phyloP scores from a whole-genome alignment of 1,140 invertebrate genomes.

The Sinella curviseta region DNA sequence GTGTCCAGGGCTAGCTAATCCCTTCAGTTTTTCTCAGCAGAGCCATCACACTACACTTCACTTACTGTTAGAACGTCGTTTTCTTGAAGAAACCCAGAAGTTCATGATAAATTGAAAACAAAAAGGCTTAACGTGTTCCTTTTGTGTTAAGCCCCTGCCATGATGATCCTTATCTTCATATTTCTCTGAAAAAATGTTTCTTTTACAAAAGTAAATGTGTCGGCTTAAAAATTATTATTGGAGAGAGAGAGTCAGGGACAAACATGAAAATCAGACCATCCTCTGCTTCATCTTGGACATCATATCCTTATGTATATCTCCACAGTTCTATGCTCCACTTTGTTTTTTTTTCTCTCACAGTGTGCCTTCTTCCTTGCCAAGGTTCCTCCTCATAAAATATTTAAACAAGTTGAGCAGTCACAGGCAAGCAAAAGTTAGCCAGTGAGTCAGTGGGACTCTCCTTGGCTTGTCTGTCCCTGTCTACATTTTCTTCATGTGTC shows the following conservation, averaged over 20 bases:
- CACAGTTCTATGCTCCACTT: too few relatives aligned
- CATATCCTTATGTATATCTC: too few relatives aligned
- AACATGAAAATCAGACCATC: too few relatives aligned
- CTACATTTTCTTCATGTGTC: neutral
- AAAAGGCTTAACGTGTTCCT: neutral
- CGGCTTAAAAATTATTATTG: neutral
- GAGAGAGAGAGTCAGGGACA: neutral
- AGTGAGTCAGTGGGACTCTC: neutral
- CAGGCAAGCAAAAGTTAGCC: too few relatives aligned
- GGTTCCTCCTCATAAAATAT: neutral
- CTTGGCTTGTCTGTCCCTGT: neutral
- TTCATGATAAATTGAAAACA: conserved; percentile 23
- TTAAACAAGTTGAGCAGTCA: too few relatives aligned
- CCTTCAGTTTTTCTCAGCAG: neutral
- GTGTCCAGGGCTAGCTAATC: neutral
- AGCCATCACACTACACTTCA: neutral
- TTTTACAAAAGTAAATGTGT: neutral
- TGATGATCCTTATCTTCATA: neutral
- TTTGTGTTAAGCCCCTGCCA: neutral
- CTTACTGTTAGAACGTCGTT: neutral
- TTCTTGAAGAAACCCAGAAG: neutral
- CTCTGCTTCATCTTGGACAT: too few relatives aligned
- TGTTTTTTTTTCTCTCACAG: neutral
- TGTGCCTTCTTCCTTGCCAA: neutral
- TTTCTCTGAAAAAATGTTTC: neutral